phyloP scores from a whole-genome alignment of 23 tunicate species.

The Clavelina lepadiformis region DNA sequence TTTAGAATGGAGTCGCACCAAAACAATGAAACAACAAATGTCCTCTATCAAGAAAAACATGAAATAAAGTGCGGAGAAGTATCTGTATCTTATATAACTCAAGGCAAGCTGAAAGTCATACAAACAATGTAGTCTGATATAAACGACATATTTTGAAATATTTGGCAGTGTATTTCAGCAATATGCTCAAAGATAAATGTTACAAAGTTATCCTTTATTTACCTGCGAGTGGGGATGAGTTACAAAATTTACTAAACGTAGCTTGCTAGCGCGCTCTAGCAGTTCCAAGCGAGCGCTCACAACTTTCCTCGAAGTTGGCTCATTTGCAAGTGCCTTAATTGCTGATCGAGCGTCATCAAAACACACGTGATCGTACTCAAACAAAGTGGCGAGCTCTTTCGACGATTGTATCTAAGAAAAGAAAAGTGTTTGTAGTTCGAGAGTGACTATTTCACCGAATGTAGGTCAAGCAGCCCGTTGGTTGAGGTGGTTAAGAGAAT shows the following conservation, averaged over 20 bases:
- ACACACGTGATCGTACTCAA: conserved; percentile 26
- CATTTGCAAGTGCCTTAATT: conserved; percentile 11
- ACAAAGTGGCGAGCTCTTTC: conserved; percentile 61
- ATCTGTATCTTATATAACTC: conserved; percentile 64
- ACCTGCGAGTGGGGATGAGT: conserved; percentile 90
- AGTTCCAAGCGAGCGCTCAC: conserved; percentile 19
- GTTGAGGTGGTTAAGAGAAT: no score
- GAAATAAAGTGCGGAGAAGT: conserved; percentile 34
- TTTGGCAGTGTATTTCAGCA: no score
- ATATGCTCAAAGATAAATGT: no score
- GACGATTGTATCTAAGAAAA: conserved; percentile 63
- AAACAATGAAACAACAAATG: no score
- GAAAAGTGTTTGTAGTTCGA: background rate
- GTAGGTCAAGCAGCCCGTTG: no score
- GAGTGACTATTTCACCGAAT: no score
- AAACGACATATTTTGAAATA: no score
- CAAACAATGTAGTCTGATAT: background rate
- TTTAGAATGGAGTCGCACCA: no score
- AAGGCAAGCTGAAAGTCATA: conserved; percentile 53
- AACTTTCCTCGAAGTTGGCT: background rate
- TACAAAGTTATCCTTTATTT: background rate
- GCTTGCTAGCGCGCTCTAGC: conserved; percentile 55
- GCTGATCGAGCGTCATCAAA: conserved; percentile 1
- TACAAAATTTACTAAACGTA: conserved; percentile 49
- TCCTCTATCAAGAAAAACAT: no score